These are phyloP conservation scores for Hofmannophila pseudospretella DNA, from an alignment of 2,888 invertebrate genomes.

Conservation along the genomic window DNA sequence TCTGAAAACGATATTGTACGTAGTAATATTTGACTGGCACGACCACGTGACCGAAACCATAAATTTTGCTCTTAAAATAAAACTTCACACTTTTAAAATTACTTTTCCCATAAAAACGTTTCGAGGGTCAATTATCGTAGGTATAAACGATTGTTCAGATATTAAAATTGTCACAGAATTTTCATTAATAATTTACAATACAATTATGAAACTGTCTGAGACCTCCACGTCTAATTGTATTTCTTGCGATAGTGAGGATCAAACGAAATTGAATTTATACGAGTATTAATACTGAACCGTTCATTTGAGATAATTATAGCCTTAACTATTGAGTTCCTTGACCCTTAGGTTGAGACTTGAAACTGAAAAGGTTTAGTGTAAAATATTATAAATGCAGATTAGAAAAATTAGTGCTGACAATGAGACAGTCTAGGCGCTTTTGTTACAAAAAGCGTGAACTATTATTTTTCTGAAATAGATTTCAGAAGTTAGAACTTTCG, in stretches of 20 bases:
- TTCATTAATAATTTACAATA: background rate
- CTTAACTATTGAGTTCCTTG: background rate
- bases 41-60: constrained; percentile 40
- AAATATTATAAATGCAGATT: too few species aligned
- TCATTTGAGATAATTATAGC: constrained; percentile 2
- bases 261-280: constrained; percentile 2
- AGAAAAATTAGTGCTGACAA: too few species aligned
- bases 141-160: background rate
- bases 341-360: too few species aligned
- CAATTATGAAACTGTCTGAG: background rate
- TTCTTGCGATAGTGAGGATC: background rate
- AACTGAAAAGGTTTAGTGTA: too few species aligned
- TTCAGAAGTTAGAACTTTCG: too few species aligned
- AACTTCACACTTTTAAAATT: constrained; percentile 8
- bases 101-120: background rate
- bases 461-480: too few species aligned
- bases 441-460: too few species aligned
- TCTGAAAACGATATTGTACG: constrained; percentile 34
- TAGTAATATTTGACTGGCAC: constrained; percentile 43
- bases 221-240: background rate
- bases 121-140: too few species aligned
- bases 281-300: background rate
- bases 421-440: too few species aligned
- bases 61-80: constrained; percentile 21
- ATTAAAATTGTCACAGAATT: background rate